phyloP scores from a whole-genome alignment of 2,888 invertebrate species.

The Ganaspis brasiliensis region DNA sequence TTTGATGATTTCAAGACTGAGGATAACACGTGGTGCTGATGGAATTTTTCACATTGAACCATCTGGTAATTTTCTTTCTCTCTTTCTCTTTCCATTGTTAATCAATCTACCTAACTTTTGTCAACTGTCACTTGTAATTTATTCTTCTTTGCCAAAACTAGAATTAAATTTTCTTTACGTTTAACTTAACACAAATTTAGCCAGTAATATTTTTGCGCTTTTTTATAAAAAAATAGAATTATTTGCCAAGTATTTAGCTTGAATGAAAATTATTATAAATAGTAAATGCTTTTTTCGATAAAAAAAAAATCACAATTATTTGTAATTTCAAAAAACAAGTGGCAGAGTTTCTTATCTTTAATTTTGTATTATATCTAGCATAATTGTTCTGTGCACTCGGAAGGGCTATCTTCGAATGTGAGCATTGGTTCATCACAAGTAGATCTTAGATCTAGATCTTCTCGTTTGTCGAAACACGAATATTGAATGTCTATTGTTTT shows the following conservation, averaged over 20 bases:
- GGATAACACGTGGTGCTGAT: constrained; percentile 86
- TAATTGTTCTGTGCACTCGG: constrained; percentile 76
- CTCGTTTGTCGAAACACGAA: constrained; percentile 56
- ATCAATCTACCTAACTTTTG: no score
- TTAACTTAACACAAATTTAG: no score
- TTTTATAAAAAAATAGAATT: no score
- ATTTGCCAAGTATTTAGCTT: neutral
- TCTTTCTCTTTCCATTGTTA: constrained; percentile 36
- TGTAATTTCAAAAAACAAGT: constrained; percentile 68
- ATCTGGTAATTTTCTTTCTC: constrained; percentile 72
- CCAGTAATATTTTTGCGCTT: neutral
- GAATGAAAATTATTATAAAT: no score
- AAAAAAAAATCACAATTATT: neutral
- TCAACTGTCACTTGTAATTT: constrained; percentile 71
- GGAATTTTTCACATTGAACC: constrained; percentile 90
- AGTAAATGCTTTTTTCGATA: no score
- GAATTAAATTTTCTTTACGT: neutral
- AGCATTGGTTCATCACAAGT: constrained; percentile 75
- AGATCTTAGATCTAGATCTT: constrained; percentile 69
- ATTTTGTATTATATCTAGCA: constrained; percentile 70
- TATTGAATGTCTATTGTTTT: no score
- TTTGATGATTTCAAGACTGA: constrained; percentile 87
- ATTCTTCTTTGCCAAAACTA: constrained; percentile 45
- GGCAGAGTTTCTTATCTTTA: constrained; percentile 65
- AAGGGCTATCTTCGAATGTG: constrained; percentile 76